Base-by-base conservation (phyloP, 2,888 invertebrate genomes). In the Tetropium fuscum region DNA sequence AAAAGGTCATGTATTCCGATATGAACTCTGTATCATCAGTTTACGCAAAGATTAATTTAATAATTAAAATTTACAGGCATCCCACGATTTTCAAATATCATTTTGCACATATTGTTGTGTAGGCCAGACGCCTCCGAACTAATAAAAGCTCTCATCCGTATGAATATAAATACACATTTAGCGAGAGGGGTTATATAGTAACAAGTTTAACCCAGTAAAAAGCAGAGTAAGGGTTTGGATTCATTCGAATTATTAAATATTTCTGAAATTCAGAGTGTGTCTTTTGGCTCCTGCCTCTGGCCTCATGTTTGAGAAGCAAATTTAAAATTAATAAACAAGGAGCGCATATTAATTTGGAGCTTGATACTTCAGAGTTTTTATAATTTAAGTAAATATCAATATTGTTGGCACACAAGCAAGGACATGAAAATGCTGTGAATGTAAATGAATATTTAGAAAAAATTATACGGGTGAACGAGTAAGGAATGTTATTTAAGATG, bases 101-200 rank as follows among this genome's bases (percentile, higher is more conserved):
- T 44, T 44, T 44, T 27, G 27, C 44, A 44, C 44, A 27, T 44
- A 44, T 44, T 44, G 44, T 44, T 44, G 13, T 4, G 44, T 5
- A 27, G 13, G 13, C 7, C 44, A 27, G 27, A 44, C 44, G 44
- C 44, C 25, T 44, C 8, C 15, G 15, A 44, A 44, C 25, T 44
- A 44, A 44, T 44, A 44, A 44, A 44, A 44, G 44, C 27, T 27
- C 27, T 44, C 44, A 44, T 44, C 44, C 16, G 44, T 44, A 44
- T 15, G 27, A 44, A 44, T 44, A 44, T 44, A 44, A 44, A 44
- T 44, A 30, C 44, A 44, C 18, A n/a, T 20, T 16, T 41, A 16
- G 44, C 41, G 44, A 44, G 44, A 44, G 25, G 44, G 44, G 44
- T 44, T 44, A 25, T 27, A 44, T 15, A 15, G 11, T 44, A 44